These are phyloP conservation scores for Tiliacea aurago DNA, from an alignment of 2,888 invertebrate genomes.

Conservation along the genomic window DNA sequence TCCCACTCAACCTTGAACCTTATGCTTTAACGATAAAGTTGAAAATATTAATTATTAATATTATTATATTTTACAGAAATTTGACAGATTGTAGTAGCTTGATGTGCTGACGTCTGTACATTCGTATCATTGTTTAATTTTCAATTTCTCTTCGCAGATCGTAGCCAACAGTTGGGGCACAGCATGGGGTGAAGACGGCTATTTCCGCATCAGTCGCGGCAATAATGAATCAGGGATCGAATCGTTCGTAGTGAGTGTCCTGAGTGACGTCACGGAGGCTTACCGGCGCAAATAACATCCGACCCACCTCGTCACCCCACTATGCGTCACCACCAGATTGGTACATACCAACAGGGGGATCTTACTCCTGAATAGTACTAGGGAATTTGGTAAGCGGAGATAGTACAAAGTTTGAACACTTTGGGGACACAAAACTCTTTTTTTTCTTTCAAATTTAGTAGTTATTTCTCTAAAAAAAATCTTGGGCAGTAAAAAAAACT, in stretches of 20 bases:
- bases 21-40: no score
- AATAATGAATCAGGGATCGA: conserved; percentile 97
- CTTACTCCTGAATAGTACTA: conserved; percentile 79
- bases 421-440: background rate
- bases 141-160: conserved; percentile 90
- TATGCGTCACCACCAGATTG: conserved; percentile 78
- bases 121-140: background rate
- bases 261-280: conserved; percentile 91
- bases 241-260: conserved; percentile 95
- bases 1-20: no score
- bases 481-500: no score
- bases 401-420: background rate
- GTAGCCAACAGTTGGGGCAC: conserved; percentile 98
- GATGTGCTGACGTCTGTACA: no score
- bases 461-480: background rate
- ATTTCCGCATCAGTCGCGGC: conserved; percentile 96
- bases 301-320: conserved; percentile 77
- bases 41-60: no score
- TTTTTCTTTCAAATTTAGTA: background rate
- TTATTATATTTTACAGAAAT: no score
- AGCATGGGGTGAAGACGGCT: conserved; percentile 97
- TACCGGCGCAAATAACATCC: conserved; percentile 82
- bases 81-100: no score
- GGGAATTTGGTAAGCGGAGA: conserved; percentile 75
- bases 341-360: conserved; percentile 76